Conservation (phyloP, 2,888 invertebrate species). For the Cyclophora albipunctata region DNA sequence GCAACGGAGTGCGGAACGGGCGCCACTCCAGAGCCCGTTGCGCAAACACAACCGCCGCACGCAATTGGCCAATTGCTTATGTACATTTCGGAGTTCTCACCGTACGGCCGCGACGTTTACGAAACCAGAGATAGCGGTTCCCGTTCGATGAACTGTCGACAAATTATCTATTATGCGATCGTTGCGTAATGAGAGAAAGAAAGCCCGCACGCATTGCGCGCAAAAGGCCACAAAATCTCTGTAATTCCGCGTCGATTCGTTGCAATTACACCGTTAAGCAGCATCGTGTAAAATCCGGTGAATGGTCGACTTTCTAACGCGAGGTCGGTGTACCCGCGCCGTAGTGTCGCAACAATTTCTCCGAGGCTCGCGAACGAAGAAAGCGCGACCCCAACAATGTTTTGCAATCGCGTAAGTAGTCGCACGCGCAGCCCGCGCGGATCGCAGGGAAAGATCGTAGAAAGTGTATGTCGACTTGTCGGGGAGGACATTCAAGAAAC, state of each 20-base stretch:
- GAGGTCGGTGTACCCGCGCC: slow-evolving; percentile 68
- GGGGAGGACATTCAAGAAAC: slow-evolving; percentile 28
- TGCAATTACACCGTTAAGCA: slow-evolving; percentile 72
- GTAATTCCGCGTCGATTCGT: slow-evolving; percentile 63
- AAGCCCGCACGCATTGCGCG: slow-evolving; percentile 65
- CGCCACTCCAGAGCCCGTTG: slow-evolving; percentile 65
- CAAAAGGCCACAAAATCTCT: slow-evolving; percentile 66
- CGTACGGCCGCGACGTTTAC: slow-evolving; percentile 37
- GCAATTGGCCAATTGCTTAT: slow-evolving; percentile 55
- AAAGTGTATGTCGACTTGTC: slow-evolving; percentile 57
- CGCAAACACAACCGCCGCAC: slow-evolving; percentile 51
- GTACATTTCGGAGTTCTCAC: slow-evolving; percentile 27
- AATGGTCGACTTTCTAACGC: slow-evolving; percentile 74
- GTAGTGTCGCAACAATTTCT: slow-evolving; percentile 74
- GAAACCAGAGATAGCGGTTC: slow-evolving; percentile 51
- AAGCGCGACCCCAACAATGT: slow-evolving; percentile 72
- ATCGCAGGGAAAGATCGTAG: slow-evolving; percentile 53
- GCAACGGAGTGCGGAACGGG: slow-evolving; percentile 71
- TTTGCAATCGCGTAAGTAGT: slow-evolving; percentile 62
- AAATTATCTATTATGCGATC: slow-evolving; percentile 50
- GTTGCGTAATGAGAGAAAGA: slow-evolving; percentile 73
- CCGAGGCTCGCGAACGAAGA: slow-evolving; percentile 71
- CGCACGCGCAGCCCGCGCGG: slow-evolving; percentile 30
- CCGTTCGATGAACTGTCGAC: slow-evolving; percentile 57
- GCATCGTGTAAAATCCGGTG: slow-evolving; percentile 69